Conservation (phyloP, 2,797 vertebrate species). For the Anabacerthia variegaticeps region DNA sequence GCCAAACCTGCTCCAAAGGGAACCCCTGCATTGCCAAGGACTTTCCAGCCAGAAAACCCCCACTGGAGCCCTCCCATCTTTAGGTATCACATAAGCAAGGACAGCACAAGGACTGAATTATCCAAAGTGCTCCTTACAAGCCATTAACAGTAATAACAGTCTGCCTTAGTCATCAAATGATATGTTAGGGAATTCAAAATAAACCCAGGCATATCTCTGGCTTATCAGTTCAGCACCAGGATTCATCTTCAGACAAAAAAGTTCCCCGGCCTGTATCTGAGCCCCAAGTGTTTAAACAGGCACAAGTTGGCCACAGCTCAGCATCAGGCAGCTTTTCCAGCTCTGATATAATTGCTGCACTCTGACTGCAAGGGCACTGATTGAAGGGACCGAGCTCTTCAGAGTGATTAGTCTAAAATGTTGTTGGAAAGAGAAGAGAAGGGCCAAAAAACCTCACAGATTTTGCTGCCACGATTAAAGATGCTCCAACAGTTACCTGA, state of each 20-base stretch:
- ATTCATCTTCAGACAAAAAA: not conserved
- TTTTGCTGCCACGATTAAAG: not conserved
- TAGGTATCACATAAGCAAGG: not conserved
- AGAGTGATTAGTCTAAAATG: not conserved
- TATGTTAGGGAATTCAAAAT: not conserved
- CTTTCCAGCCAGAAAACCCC: not conserved
- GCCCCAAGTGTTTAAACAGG: not conserved
- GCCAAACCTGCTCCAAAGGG: not conserved
- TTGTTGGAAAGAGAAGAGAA: not conserved
- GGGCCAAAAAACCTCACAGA: not conserved
- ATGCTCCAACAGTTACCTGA: not conserved
- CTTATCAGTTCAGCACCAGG: not conserved
- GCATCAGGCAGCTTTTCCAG: not conserved
- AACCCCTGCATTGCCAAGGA: not conserved
- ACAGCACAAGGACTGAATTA: not conserved
- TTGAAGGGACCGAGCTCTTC: not conserved
- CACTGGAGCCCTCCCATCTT: not conserved
- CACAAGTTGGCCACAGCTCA: not conserved
- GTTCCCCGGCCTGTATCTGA: not conserved
- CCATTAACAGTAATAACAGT: not conserved
- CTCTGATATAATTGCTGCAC: not conserved
- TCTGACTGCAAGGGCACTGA: not conserved
- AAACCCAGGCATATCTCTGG: not conserved
- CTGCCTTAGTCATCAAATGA: not conserved
- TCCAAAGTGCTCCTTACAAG: not conserved